Evolutionary conservation across 2,113 vertebrate genomes (phyloP).

Genomic region (Australoheros scitulus): DNA sequence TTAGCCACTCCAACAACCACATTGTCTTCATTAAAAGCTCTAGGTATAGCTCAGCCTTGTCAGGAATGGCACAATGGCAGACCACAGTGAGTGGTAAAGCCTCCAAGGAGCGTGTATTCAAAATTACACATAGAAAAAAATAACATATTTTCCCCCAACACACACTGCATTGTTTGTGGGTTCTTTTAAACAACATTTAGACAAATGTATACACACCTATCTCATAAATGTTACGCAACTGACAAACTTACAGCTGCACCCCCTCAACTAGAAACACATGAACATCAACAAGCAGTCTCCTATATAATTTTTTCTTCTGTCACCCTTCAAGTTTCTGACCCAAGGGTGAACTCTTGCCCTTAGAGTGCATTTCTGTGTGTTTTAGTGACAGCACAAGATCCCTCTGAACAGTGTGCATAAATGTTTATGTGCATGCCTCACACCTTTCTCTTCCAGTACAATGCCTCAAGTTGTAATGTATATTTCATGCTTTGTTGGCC

Average conservation of each 20-base stretch:
- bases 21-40: neutral
- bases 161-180: neutral
- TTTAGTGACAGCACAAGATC: neutral
- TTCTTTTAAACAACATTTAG: neutral
- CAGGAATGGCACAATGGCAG: neutral
- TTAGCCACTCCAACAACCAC: neutral
- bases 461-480: conserved; percentile 62
- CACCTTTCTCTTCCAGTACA: conserved; percentile 50
- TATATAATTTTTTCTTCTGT: neutral
- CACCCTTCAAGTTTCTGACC: neutral
- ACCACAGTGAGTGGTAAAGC: neutral
- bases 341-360: conserved; percentile 2
- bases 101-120: neutral
- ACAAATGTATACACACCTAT: neutral
- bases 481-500: conserved; percentile 74
- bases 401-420: neutral
- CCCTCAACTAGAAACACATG: neutral
- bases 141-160: too few relatives aligned
- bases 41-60: neutral
- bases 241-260: neutral
- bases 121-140: neutral
- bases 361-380: neutral
- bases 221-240: neutral
- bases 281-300: neutral
- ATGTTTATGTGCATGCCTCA: conserved; percentile 29